Percentiles rank a stretch among this genome's conserved stretches.
Conservation (phyloP, 2,113 vertebrate species). For the Spheniscus mendiculus region DNA sequence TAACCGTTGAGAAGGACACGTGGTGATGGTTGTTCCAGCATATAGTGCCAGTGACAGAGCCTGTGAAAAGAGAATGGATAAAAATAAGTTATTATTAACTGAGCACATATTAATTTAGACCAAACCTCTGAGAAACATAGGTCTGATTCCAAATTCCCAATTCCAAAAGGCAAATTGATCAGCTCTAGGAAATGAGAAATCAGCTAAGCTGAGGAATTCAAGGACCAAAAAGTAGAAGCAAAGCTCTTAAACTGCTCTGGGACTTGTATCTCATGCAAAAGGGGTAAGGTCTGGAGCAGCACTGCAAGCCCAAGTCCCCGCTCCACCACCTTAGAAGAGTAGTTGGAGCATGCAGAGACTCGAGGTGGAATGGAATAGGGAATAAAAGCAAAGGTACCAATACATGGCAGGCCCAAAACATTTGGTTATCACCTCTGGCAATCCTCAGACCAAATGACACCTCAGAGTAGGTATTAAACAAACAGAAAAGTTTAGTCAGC, state of each 20-base stretch:
- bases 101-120: background rate
- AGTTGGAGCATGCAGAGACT: background rate
- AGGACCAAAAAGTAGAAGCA: background rate
- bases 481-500: background rate
- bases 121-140: background rate
- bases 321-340: background rate
- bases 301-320: background rate
- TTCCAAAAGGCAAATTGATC: background rate
- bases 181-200: background rate
- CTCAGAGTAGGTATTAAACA: background rate
- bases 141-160: background rate
- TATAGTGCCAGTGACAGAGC: background rate
- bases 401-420: background rate
- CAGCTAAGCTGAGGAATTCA: background rate
- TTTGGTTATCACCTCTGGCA: background rate
- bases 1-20: fast-evolving
- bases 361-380: background rate
- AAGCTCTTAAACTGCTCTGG: background rate
- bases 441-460: background rate
- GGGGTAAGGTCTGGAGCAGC: background rate
- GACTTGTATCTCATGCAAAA: background rate
- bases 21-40: background rate
- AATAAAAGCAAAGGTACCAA: background rate
- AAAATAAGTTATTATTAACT: background rate
- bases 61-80: background rate